Evolutionary conservation across 1,140 invertebrate genomes (phyloP), one percentile per base, ranked within the genome.

Genomic region (Hestina assimilis): DNA sequence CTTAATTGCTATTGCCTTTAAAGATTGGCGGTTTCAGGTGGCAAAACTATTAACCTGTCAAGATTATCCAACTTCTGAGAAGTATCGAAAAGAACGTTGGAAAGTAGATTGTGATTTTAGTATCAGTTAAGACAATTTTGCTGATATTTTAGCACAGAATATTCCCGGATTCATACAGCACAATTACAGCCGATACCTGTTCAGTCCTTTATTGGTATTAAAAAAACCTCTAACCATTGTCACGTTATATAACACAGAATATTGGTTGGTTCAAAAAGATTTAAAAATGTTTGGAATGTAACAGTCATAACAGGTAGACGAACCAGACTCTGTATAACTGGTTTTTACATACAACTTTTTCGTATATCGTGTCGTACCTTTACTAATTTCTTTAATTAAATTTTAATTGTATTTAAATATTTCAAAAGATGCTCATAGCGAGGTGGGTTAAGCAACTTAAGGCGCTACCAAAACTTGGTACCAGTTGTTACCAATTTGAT

Each of bases 261-360:
- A 9, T 11, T 20, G 48, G 38, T 29, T 20, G 33, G 53, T 28
- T 41, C 35, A 33, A 42, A 31, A 20, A 35, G 33, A 35, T 57
- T 31, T 40, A 48, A 54, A 46, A 57, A 57, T 48, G 45, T 57
- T 42, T 8, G 45, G 54, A 57, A 57, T 57, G 54, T 48, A 33
- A 31, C 42, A 40, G 46, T 41, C 40, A 54, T 38, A 14, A 45
- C 54, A 57, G 54, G 54, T 57, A 57, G 54, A 48, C 45, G 9
- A 19, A 28, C 26, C 31, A 48, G 33, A 35, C 21, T 19, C n/a
- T n/a, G 15, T 33, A 35, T 21, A 54, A 54, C 41, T 46, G 41
- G 52, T 45, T 54, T 45, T 33, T 11, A 54, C 29, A 23, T 17
- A 21, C 19, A 12, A 15, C 20, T 35, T 45, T 54, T 45, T 38